phyloP scores from a whole-genome alignment of 37 sponge, comb jelly and placozoan species.

The Cliona cf. orientalis region DNA sequence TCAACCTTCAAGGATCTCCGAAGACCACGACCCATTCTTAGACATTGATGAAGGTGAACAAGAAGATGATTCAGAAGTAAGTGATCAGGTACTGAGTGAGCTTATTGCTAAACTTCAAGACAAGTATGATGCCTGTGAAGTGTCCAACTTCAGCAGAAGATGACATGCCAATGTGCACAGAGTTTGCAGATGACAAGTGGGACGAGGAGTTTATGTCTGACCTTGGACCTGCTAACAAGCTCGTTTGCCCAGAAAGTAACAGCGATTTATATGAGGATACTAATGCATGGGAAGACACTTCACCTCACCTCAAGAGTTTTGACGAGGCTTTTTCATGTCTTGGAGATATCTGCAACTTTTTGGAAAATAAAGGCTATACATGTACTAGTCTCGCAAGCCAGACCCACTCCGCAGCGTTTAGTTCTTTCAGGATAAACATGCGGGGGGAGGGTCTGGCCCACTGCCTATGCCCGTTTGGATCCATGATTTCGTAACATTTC shows the following conservation, averaged over 20 bases:
- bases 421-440: too few species aligned
- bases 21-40: constrained; percentile 12
- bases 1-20: too few species aligned
- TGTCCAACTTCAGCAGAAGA: constrained; percentile 33
- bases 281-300: neutral
- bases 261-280: constrained; percentile 4
- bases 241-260: neutral
- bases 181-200: constrained; percentile 40
- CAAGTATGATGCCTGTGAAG: constrained; percentile 7
- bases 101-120: neutral
- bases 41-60: constrained; percentile 5
- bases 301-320: constrained; percentile 8
- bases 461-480: too few species aligned
- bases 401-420: too few species aligned
- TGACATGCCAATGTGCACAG: constrained; percentile 34
- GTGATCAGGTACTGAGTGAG: too few species aligned
- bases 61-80: too few species aligned
- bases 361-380: constrained; percentile 38
- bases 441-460: too few species aligned
- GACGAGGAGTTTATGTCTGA: constrained; percentile 19
- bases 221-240: constrained; percentile 8
- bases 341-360: constrained; percentile 42
- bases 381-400: too few species aligned
- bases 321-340: constrained; percentile 20
- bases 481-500: too few species aligned